Evolutionary conservation across 2,797 vertebrate species (phyloP).

Genomic region (Argentina silus): DNA sequence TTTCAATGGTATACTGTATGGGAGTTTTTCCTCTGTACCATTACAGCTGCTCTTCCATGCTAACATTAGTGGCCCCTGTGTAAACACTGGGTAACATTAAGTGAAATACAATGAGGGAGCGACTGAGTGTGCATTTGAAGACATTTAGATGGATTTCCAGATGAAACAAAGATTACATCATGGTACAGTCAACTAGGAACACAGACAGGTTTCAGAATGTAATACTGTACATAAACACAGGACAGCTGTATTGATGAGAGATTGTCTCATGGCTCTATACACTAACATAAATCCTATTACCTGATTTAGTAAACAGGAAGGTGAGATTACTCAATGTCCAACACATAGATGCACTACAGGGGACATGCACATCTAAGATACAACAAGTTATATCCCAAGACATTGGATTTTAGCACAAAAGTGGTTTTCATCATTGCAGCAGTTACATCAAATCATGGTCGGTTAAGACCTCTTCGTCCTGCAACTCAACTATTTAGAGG

Average conservation of each 20-base stretch:
- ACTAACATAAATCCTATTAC: slow-evolving; percentile 77
- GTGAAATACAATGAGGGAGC: slow-evolving; percentile 76
- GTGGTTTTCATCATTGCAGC: slow-evolving; percentile 20
- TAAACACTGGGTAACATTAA: slow-evolving; percentile 70
- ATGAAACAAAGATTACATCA: slow-evolving; percentile 78
- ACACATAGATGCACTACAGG: slow-evolving; percentile 25
- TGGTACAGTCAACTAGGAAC: slow-evolving; percentile 75
- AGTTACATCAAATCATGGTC: not conserved
- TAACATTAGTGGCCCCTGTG: slow-evolving; percentile 67
- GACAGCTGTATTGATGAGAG: slow-evolving; percentile 82
- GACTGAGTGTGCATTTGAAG: slow-evolving; percentile 57
- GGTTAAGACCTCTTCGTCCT: slow-evolving; percentile 32
- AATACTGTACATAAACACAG: slow-evolving; percentile 78
- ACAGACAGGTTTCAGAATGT: slow-evolving; percentile 69
- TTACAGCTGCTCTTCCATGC: slow-evolving; percentile 65
- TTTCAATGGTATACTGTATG: slow-evolving; percentile 44
- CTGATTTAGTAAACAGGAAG: slow-evolving; percentile 61
- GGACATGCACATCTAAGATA: not conserved
- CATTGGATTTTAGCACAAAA: no score
- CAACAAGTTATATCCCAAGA: no score
- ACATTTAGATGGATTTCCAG: slow-evolving; percentile 71
- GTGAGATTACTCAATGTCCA: slow-evolving; percentile 41
- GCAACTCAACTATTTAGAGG: slow-evolving; percentile 31
- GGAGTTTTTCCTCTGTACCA: slow-evolving; percentile 43
- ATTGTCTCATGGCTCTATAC: slow-evolving; percentile 70